phyloP scores from a whole-genome alignment of 2,113 vertebrate species.

The Falcunculus frontatus region DNA sequence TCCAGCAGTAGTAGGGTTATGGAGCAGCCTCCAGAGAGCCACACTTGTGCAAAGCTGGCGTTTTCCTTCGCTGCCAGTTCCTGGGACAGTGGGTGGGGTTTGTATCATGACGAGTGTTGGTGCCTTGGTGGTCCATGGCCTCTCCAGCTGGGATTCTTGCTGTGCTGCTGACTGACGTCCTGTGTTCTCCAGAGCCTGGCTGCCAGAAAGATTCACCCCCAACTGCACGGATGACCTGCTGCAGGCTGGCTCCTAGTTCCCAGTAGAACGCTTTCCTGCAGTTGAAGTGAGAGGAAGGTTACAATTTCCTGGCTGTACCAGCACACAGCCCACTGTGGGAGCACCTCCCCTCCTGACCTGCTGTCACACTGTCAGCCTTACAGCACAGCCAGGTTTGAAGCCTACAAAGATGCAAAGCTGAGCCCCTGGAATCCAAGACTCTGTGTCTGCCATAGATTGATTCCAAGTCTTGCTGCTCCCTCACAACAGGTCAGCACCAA shows the following conservation, averaged over 20 bases:
- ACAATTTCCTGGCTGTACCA: neutral
- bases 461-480: neutral
- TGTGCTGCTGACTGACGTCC: neutral
- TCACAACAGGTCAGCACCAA: neutral
- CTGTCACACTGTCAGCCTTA: neutral
- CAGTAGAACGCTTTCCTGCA: slow-evolving; percentile 75
- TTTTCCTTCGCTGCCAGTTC: neutral
- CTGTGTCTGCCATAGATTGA: neutral
- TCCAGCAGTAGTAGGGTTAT: neutral
- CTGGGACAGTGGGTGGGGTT: neutral
- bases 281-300: neutral
- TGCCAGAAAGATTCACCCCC: neutral
- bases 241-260: slow-evolving; percentile 55
- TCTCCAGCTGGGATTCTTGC: neutral
- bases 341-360: no score
- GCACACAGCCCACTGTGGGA: neutral
- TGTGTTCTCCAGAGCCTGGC: neutral
- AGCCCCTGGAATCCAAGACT: neutral
- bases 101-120: neutral
- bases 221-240: neutral
- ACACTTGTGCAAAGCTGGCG: neutral
- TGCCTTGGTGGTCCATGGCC: neutral
- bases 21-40: neutral
- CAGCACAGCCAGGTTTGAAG: neutral
- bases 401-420: neutral